phyloP scores from a whole-genome alignment of 2,113 vertebrate genomes.

The Petrocephalus zakoni region DNA sequence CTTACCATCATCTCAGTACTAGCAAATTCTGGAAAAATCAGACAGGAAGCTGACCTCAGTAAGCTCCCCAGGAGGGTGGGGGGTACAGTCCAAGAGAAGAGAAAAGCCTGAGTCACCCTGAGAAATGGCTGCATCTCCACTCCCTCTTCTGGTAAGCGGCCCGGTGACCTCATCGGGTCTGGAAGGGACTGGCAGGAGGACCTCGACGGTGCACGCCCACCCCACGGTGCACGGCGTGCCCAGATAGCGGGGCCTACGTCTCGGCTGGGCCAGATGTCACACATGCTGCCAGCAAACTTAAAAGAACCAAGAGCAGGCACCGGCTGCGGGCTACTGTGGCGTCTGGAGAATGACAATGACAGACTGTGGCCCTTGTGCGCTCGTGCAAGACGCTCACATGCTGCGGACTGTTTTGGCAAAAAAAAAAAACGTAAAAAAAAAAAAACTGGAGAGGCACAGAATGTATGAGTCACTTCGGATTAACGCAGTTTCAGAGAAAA shows the following conservation, averaged over 20 bases:
- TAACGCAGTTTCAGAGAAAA: background rate
- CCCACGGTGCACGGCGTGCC: background rate
- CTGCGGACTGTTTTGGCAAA: background rate
- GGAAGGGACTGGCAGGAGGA: background rate
- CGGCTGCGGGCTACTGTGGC: background rate
- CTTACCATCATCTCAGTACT: background rate
- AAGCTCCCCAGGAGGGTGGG: background rate
- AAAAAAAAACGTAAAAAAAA: background rate
- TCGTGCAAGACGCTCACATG: background rate
- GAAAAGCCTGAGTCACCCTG: conserved; percentile 9
- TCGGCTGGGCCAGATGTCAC: background rate
- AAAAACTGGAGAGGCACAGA: background rate
- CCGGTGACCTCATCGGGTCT: background rate
- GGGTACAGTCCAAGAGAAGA: background rate
- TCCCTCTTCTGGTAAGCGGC: conserved; percentile 1
- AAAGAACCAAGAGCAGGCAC: background rate
- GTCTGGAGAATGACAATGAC: background rate
- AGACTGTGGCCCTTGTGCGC: background rate
- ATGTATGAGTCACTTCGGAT: background rate
- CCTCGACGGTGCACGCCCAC: background rate
- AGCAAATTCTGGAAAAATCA: background rate
- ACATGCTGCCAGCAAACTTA: background rate
- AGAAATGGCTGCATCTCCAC: background rate
- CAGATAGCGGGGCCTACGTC: background rate
- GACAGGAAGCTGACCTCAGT: background rate